A percentile compares a stretch with the other conserved stretches of the same genome.
These are phyloP conservation scores for Toxotes chatareus DNA, from an alignment of 2,113 vertebrate species.

Conservation along the genomic window DNA sequence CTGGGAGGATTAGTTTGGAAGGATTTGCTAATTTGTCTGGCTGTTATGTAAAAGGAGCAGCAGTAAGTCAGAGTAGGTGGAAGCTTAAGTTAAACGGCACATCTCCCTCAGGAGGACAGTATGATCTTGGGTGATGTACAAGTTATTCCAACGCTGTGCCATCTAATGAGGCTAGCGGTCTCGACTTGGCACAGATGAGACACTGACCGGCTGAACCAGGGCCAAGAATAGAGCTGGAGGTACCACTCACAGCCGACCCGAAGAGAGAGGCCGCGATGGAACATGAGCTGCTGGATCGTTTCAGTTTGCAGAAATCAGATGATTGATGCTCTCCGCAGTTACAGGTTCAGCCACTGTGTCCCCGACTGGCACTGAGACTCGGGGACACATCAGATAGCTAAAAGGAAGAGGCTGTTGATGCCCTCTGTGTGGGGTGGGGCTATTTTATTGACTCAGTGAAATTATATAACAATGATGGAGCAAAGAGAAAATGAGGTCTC, in stretches of 20 bases:
- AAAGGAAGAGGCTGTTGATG: neutral
- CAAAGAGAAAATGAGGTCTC: neutral
- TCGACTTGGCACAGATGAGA: neutral
- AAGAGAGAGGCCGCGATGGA: neutral
- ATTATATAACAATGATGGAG: neutral
- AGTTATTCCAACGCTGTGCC: neutral
- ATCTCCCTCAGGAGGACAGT: neutral
- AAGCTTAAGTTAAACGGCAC: neutral
- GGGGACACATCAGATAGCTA: too few species aligned
- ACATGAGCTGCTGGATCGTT: neutral
- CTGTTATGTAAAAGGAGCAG: conserved; percentile 63
- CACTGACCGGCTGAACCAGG: neutral
- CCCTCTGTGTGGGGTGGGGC: too few species aligned
- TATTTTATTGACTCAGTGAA: neutral
- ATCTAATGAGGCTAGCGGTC: conserved; percentile 7
- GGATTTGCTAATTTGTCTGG: conserved; percentile 35
- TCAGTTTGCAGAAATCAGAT: neutral
- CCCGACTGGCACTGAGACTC: neutral
- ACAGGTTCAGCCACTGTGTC: neutral
- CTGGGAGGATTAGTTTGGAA: conserved; percentile 40
- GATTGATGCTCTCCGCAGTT: neutral
- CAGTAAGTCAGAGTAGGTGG: conserved; percentile 6
- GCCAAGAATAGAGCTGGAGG: neutral
- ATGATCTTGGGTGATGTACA: neutral
- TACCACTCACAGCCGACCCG: neutral